Evolutionary conservation across 2,113 vertebrate genomes (phyloP), one percentile per base, ranked within the genome.

Genomic region (Propithecus coquereli): DNA sequence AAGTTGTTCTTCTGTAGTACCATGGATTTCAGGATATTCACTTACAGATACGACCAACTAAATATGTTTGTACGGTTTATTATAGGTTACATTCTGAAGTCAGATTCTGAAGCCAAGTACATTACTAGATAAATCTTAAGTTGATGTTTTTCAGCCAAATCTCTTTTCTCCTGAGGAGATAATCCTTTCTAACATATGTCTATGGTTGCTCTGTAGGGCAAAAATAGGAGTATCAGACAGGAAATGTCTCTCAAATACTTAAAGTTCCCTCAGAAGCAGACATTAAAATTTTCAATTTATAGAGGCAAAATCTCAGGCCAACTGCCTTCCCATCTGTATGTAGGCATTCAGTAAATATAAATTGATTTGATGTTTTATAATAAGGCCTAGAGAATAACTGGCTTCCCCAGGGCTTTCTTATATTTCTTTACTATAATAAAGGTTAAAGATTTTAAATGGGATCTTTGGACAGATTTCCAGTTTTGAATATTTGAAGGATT

Each of bases 391-490:
- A 80, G 22, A 81, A 47, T 90, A 92, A 66, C 6, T 77, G 25
- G 8, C 85, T 80, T 92, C 43, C 8, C n/a, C n/a, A 61, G n/a
- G 71, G 18, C 47, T 81, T 86, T 74, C 32, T 91, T 43, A 0
- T 52, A 47, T 50, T 57, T 87, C 17, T 68, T 92, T 81, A 68
- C 22, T 92, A 11, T 87, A 84, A 40, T 27, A 52, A 47, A 88
- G 54, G 4, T 74, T 93, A 30, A 12, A 13, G 32, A 47, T 59
- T 91, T 94, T 27, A 37, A 94, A 89, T 43, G 54, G 12, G n/a
- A 37, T 74, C n/a, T 95, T 97, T 80, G 68, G 63, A 80, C 43
- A 73, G 54, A 93, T 40, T 91, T 95, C 54, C n/a, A 91, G 30
- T 80, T 92, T 97, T 80, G 50, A 45, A 8, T 88, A 57, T 76